Base-by-base conservation (phyloP, 2,888 invertebrate species). In the Seladonia tumulorum region DNA sequence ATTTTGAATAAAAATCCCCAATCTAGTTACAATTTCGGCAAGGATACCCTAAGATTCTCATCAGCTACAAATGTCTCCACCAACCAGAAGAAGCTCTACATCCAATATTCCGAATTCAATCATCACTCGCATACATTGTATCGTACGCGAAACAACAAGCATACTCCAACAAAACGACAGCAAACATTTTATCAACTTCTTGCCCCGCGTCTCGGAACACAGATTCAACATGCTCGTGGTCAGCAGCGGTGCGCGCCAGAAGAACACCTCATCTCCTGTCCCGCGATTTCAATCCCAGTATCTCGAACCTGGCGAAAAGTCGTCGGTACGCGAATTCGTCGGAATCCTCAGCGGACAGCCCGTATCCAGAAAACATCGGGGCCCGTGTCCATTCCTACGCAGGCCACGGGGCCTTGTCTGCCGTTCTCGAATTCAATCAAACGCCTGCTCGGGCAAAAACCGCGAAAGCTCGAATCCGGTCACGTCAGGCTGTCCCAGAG, bases 401-500 rank as follows among this genome's bases (percentile, higher is more conserved):
- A 22, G 42, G 49, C 71, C 25, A 1, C 18, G 18, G 1, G 22
- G 14, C n/a, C n/a, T 25, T 7, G 25, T 22, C 39, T 10, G 63
- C 49, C 49, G 45, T 76, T 73, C 66, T 47, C 80, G 66, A 85
- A 85, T 85, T 80, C 80, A 76, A 85, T 85, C 86, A 85, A 85
- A 73, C n/a, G 53, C 45, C 39, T n/a, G 10, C 2, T 18, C 25
- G 4, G 5, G 53, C 53, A 85, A 81, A 86, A 86, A 78, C 35
- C 53, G 29, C 22, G 76, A 77, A 80, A 76, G 45, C 74, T 79
- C 70, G 74, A 81, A 66, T 42, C 86, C 74, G 35, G 68, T 78
- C 86, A 86, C 86, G 86, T 86, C 86, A 85, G 79, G 16, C 81
- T 73, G 85, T 79, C 84, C 85, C 79, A 71, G 63, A 14, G 53